phyloP scores from a whole-genome alignment of 2,888 invertebrate species.

The Drosophila pseudotalamancana region DNA sequence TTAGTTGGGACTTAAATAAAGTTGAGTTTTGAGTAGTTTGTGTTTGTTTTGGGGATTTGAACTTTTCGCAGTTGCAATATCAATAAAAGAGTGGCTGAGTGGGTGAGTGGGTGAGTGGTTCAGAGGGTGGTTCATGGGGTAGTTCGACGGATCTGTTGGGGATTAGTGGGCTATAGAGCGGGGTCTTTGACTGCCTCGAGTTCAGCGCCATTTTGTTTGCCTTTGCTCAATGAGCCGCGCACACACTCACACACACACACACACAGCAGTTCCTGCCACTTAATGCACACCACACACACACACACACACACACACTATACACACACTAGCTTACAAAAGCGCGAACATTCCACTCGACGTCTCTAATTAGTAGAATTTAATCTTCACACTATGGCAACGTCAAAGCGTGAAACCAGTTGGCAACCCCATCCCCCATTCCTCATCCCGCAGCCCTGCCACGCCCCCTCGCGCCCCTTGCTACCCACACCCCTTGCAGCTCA shows the following conservation, averaged over 20 bases:
- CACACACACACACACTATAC: constrained; percentile 9
- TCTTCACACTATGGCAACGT: constrained; percentile 80
- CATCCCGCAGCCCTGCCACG: no score
- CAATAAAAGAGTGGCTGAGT: constrained; percentile 42
- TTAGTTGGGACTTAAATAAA: background rate
- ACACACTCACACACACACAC: constrained; percentile 23
- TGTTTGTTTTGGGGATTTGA: constrained; percentile 53
- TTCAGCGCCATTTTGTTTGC: constrained; percentile 71
- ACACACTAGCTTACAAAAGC: constrained; percentile 42
- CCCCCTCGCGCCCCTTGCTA: background rate
- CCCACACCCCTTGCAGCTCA: constrained; percentile 51
- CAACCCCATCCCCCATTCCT: background rate
- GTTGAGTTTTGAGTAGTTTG: constrained; percentile 6
- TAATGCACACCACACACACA: constrained; percentile 10
- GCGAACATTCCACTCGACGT: constrained; percentile 80
- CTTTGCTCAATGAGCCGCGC: constrained; percentile 51
- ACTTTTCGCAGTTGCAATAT: constrained; percentile 63
- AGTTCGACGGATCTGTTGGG: background rate
- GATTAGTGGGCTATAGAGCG: constrained; percentile 15
- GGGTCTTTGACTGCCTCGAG: constrained; percentile 54
- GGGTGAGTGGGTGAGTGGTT: no score
- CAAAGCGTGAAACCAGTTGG: constrained; percentile 41
- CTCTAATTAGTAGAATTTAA: constrained; percentile 80
- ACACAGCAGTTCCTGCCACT: constrained; percentile 21
- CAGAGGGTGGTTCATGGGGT: background rate